phyloP scores from a whole-genome alignment of 2,113 vertebrate genomes.

The Hippocampus guttulatus region DNA sequence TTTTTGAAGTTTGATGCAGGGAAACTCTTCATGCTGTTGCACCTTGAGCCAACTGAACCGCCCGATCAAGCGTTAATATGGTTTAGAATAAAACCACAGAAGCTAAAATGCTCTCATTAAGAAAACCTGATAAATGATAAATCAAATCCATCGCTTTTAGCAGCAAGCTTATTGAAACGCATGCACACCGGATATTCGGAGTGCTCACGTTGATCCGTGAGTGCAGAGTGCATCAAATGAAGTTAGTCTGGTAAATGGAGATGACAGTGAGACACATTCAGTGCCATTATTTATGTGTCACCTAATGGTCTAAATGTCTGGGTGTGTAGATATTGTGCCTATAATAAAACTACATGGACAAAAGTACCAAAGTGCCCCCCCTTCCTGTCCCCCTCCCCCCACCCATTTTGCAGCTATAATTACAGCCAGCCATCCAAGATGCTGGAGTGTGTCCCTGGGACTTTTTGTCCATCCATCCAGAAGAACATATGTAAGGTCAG shows the following conservation, averaged over 20 bases:
- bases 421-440: not conserved
- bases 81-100: slow-evolving; percentile 59
- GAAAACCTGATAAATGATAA: slow-evolving; percentile 70
- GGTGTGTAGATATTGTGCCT: slow-evolving; percentile 10
- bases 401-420: not conserved
- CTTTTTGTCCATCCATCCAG: not conserved
- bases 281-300: slow-evolving; percentile 43
- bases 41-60: slow-evolving; percentile 44
- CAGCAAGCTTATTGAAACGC: slow-evolving; percentile 48
- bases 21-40: slow-evolving; percentile 36
- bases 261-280: slow-evolving; percentile 46
- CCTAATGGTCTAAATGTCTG: slow-evolving; percentile 38
- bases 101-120: slow-evolving; percentile 62
- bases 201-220: slow-evolving; percentile 35
- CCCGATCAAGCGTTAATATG: slow-evolving; percentile 50
- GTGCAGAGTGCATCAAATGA: slow-evolving; percentile 64
- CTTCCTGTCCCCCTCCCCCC: too few relatives aligned
- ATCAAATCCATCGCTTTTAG: slow-evolving; percentile 73
- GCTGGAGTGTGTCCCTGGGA: not conserved
- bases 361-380: too few relatives aligned
- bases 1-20: slow-evolving; percentile 18
- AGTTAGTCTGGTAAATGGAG: slow-evolving; percentile 65
- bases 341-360: not conserved
- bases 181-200: slow-evolving; percentile 59
- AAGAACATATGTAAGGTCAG: not conserved